Percentiles rank a stretch among this genome's conserved stretches.
These are phyloP conservation scores for Garra rufa DNA, from an alignment of 2,113 vertebrate species.

Conservation along the genomic window DNA sequence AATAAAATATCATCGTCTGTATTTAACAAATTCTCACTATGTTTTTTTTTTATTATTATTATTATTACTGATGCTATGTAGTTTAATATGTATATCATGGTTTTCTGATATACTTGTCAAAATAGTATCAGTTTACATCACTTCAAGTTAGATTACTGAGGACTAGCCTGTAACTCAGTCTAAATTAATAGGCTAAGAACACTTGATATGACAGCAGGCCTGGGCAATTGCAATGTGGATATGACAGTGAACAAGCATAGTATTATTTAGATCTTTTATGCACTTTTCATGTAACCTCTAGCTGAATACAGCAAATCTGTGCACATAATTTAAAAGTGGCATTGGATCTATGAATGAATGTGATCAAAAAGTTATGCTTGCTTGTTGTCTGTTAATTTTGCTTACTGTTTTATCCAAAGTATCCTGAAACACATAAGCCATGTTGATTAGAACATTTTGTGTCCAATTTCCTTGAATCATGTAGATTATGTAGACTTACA, in stretches of 20 bases:
- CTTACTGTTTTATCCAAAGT: not conserved
- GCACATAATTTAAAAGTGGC: not conserved
- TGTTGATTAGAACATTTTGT: not conserved
- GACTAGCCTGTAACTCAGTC: not conserved
- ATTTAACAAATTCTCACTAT: not conserved
- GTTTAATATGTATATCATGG: not conserved
- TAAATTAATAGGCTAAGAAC: not conserved
- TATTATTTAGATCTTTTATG: no score
- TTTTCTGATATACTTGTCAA: not conserved
- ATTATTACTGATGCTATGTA: not conserved
- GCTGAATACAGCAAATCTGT: not conserved
- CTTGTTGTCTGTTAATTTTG: not conserved
- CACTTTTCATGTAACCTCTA: not conserved
- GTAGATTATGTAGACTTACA: no score
- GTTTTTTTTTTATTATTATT: not conserved
- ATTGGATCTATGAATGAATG: slow-evolving; percentile 2
- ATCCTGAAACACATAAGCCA: not conserved
- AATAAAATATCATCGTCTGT: not conserved
- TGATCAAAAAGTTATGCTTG: not conserved
- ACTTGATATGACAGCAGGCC: no score
- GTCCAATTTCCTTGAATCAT: no score
- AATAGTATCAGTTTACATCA: not conserved
- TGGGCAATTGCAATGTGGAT: no score
- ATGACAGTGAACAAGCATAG: no score
- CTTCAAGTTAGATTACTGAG: not conserved